Conservation (phyloP, 2,888 invertebrate species). For the Stenoptilia bipunctidactyla region DNA sequence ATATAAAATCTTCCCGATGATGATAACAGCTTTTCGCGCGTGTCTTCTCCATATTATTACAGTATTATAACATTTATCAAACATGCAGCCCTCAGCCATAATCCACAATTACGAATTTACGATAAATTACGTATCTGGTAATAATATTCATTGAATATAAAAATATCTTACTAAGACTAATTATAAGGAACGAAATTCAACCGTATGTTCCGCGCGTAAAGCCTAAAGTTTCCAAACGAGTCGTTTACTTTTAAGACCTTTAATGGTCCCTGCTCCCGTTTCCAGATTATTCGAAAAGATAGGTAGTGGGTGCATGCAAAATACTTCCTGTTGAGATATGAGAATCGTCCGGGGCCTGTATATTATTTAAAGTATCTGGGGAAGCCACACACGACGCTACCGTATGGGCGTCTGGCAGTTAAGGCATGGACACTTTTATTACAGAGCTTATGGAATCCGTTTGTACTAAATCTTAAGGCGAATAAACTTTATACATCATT, state of each 20-base stretch:
- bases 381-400: conserved; percentile 60
- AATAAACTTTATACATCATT: too few species aligned
- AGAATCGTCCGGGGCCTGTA: conserved; percentile 46
- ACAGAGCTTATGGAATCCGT: neutral
- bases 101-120: conserved; percentile 56
- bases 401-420: conserved; percentile 16
- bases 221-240: too few species aligned
- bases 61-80: conserved; percentile 37
- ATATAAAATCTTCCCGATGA: neutral
- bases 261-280: conserved; percentile 37
- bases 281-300: conserved; percentile 62
- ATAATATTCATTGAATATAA: conserved; percentile 9
- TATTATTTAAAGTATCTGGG: conserved; percentile 44
- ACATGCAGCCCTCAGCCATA: conserved; percentile 24
- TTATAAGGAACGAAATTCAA: conserved; percentile 9
- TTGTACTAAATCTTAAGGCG: too few species aligned
- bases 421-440: neutral
- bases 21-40: neutral
- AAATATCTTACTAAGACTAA: neutral
- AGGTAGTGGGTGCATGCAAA: conserved; percentile 61
- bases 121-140: conserved; percentile 53
- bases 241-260: conserved; percentile 15
- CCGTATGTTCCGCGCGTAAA: conserved; percentile 9
- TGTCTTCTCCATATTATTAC: neutral
- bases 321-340: conserved; percentile 66